Conservation (phyloP, 2,888 invertebrate species). For the Chymomyza amoena region DNA sequence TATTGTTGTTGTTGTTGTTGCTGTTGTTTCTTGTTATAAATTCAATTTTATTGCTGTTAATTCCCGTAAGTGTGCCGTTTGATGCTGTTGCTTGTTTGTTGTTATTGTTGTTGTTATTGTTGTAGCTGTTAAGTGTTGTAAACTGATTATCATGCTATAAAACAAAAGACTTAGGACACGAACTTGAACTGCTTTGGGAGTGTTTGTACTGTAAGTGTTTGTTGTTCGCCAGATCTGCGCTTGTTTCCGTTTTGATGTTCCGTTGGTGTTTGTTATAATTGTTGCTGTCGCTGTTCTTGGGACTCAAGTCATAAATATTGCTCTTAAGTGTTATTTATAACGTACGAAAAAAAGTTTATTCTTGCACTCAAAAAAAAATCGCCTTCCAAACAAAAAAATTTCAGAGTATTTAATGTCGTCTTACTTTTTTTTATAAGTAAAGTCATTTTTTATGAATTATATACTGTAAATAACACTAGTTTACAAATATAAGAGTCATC, state of each 20-base stretch:
- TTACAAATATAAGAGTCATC: no score
- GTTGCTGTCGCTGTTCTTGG: not conserved
- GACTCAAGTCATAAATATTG: slow-evolving; percentile 4
- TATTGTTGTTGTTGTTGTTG: slow-evolving; percentile 13
- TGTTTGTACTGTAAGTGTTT: not conserved
- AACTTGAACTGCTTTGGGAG: slow-evolving; percentile 46
- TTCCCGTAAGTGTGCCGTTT: slow-evolving; percentile 37
- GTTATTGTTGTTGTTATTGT: slow-evolving; percentile 37
- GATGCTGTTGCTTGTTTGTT: slow-evolving; percentile 33
- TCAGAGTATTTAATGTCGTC: no score
- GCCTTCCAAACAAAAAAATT: not conserved
- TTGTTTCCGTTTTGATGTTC: slow-evolving; percentile 19
- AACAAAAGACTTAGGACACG: slow-evolving; percentile 69
- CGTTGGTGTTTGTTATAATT: not conserved
- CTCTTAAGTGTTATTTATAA: not conserved
- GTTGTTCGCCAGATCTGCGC: not conserved
- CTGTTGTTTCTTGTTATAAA: slow-evolving; percentile 42
- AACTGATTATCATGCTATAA: slow-evolving; percentile 23
- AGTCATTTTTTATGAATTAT: no score
- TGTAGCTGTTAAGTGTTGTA: slow-evolving; percentile 19
- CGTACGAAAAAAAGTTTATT: not conserved
- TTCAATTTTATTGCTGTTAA: slow-evolving; percentile 46
- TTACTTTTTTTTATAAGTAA: no score
- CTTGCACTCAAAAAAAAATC: not conserved
- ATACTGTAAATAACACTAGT: no score